Evolutionary conservation across 23 tunicate genomes (phyloP).

Genomic region (Corella eumyota): DNA sequence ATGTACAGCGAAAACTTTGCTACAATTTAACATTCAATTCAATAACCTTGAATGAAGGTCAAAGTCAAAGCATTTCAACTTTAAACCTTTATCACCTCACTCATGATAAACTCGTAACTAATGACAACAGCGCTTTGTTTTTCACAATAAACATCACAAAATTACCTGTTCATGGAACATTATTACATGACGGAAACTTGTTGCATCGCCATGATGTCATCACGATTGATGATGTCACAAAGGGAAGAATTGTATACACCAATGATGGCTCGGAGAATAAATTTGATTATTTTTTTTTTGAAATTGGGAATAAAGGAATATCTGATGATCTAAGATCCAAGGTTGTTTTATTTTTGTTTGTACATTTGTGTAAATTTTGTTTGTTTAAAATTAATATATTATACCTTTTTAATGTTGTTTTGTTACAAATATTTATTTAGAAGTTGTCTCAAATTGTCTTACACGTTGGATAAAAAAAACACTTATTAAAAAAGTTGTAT

Average conservation of each 20-base stretch:
- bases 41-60: conserved; percentile 1
- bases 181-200: not conserved
- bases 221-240: not conserved
- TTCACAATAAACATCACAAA: conserved; percentile 5
- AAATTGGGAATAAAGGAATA: not conserved
- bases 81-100: not conserved
- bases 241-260: conserved; percentile 9
- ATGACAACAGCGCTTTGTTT: conserved; percentile 5
- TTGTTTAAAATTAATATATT: no score
- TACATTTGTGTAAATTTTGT: no score
- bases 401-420: no score
- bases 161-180: conserved; percentile 8
- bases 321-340: conserved; percentile 2
- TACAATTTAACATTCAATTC: conserved; percentile 2
- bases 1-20: conserved; percentile 5
- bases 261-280: conserved; percentile 42
- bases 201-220: not conserved
- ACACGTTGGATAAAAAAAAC: no score
- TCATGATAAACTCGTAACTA: no score
- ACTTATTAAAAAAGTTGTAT: no score
- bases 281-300: not conserved
- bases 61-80: not conserved
- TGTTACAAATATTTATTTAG: no score
- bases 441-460: no score
- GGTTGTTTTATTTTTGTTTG: not conserved